These are phyloP conservation scores for Chionoecetes opilio DNA, from an alignment of 1,140 invertebrate genomes.

Conservation along the genomic window DNA sequence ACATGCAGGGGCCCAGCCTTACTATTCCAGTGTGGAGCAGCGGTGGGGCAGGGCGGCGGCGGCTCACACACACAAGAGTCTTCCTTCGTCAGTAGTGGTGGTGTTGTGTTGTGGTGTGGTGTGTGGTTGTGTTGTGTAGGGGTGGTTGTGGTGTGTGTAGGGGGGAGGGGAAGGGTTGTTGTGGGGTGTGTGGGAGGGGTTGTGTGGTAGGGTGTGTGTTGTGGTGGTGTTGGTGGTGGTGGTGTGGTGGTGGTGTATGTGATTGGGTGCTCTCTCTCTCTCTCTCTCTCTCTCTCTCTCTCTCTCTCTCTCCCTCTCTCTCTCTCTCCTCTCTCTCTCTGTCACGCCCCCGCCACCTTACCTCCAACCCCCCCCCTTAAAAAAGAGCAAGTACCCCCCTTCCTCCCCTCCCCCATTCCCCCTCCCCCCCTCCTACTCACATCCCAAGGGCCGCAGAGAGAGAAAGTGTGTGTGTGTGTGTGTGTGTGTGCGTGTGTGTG, in stretches of 20 bases:
- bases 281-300: not conserved
- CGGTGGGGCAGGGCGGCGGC: not conserved
- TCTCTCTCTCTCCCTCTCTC: not conserved
- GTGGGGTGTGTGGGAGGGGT: not conserved
- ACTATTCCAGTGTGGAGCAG: conserved; percentile 36
- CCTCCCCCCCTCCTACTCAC: not conserved
- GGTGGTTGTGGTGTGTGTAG: not conserved
- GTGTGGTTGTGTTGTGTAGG: not conserved
- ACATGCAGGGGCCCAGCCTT: conserved; percentile 25
- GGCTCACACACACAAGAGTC: too few species aligned
- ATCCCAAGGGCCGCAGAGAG: not conserved
- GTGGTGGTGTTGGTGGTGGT: not conserved
- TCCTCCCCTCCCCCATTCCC: not conserved
- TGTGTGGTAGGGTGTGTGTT: not conserved
- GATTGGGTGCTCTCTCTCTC: not conserved
- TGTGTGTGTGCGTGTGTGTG: conserved; percentile 50
- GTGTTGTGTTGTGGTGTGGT: not conserved
- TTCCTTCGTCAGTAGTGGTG: too few species aligned
- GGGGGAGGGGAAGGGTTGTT: not conserved
- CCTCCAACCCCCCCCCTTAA: not conserved
- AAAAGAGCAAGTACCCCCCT: not conserved
- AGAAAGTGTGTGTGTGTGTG: conserved; percentile 21
- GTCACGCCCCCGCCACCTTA: not conserved
- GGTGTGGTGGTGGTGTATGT: not conserved
- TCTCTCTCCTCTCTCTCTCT: not conserved